These are phyloP conservation scores for Raillietiella orientalis DNA, from an alignment of 2,888 invertebrate genomes.

Conservation along the genomic window DNA sequence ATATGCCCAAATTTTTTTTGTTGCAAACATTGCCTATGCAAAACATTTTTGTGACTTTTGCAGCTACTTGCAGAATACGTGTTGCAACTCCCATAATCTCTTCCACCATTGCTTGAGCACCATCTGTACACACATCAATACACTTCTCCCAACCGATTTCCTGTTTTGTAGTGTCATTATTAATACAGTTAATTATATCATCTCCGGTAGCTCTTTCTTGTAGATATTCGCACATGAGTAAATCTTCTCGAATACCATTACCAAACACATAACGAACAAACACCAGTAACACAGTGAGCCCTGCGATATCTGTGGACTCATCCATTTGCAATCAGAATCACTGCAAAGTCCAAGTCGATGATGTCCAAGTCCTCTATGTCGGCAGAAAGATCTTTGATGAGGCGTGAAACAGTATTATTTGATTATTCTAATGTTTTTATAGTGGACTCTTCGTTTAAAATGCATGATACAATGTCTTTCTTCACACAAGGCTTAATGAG, in stretches of 20 bases:
- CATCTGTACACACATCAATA: constrained; percentile 8
- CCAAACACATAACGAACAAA: constrained; percentile 5
- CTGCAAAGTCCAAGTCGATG: too few relatives aligned
- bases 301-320: constrained; percentile 6
- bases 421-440: constrained; percentile 4
- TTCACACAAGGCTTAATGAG: constrained; percentile 5
- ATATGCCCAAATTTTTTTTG: constrained; percentile 5
- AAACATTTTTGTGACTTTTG: neutral
- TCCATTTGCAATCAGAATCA: constrained; percentile 5
- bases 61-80: neutral
- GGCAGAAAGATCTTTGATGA: constrained; percentile 4
- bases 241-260: constrained; percentile 7
- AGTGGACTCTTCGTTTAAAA: constrained; percentile 4
- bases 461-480: constrained; percentile 4
- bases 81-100: constrained; percentile 6
- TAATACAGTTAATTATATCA: constrained; percentile 8
- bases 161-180: constrained; percentile 7
- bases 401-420: constrained; percentile 4
- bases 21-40: too few relatives aligned
- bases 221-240: constrained; percentile 8
- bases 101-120: constrained; percentile 8
- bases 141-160: constrained; percentile 8
- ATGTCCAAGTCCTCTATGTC: constrained; percentile 3
- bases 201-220: constrained; percentile 7
- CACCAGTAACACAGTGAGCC: constrained; percentile 4